Percentiles rank a stretch among this genome's conserved stretches.
phyloP scores from a whole-genome alignment of 2,113 vertebrate genomes.

The Aythya baeri region DNA sequence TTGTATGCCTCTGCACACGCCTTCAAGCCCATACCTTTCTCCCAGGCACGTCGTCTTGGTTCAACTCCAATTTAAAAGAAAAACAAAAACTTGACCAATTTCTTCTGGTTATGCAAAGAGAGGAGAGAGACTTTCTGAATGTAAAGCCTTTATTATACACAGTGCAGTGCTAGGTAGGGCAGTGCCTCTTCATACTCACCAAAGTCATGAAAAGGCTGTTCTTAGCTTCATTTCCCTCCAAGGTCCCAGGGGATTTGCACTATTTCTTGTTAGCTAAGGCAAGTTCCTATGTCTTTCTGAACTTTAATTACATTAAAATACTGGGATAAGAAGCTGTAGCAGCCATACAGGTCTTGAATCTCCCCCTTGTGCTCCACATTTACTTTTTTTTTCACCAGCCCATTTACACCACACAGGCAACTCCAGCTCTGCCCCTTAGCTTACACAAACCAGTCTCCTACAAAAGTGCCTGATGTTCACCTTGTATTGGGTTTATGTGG shows the following conservation, averaged over 20 bases:
- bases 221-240: background rate
- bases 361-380: fast-evolving
- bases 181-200: background rate
- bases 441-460: background rate
- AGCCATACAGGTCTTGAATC: background rate
- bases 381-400: background rate
- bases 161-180: background rate
- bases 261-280: background rate
- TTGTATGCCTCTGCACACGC: background rate
- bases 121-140: background rate
- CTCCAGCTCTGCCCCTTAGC: background rate
- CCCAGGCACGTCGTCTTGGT: background rate
- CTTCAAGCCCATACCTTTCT: background rate
- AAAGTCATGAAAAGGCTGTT: background rate
- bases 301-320: background rate
- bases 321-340: background rate
- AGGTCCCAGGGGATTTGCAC: background rate
- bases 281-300: background rate
- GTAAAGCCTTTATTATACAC: background rate
- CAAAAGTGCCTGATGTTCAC: fast-evolving
- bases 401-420: background rate
- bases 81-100: background rate
- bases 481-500: no score
- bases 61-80: background rate
- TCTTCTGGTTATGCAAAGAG: background rate